phyloP scores from a whole-genome alignment of 2,888 invertebrate species.

The Melieria omissa region DNA sequence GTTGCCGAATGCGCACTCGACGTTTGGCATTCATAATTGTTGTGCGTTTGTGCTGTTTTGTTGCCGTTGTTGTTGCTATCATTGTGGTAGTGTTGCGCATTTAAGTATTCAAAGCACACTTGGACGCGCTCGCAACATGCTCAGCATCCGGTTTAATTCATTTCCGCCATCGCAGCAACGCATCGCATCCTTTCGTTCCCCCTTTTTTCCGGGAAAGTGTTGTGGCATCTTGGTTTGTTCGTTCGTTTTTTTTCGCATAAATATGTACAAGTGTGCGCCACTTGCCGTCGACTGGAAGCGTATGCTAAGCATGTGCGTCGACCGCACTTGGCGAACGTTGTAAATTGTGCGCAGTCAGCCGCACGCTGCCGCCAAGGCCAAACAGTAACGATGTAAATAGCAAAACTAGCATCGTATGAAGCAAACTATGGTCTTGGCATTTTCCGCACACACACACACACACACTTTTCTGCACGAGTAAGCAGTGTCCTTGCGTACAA shows the following conservation, averaged over 20 bases:
- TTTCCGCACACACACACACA: too few relatives aligned
- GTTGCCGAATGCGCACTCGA: background rate
- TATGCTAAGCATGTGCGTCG: too few relatives aligned
- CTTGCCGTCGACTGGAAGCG: too few relatives aligned
- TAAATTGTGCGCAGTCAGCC: too few relatives aligned
- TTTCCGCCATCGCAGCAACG: constrained; percentile 16
- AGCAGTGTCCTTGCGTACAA: too few relatives aligned
- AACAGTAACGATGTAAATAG: too few relatives aligned
- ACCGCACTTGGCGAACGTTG: too few relatives aligned
- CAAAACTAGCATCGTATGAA: too few relatives aligned
- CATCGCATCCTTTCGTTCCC: background rate
- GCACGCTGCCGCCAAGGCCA: too few relatives aligned
- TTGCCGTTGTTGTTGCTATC: background rate
- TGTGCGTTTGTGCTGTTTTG: background rate
- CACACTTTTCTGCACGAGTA: too few relatives aligned
- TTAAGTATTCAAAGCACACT: constrained; percentile 25
- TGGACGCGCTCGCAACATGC: background rate
- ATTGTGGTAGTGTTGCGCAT: constrained; percentile 2
- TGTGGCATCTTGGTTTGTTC: background rate
- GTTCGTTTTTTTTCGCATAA: constrained; percentile 8
- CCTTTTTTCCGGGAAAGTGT: background rate
- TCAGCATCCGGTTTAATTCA: constrained; percentile 26
- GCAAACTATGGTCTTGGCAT: too few relatives aligned
- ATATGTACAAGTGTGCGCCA: too few relatives aligned
- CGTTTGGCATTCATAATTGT: background rate